phyloP scores from a whole-genome alignment of 2,113 vertebrate genomes.

The Romanogobio albipinnatus region DNA sequence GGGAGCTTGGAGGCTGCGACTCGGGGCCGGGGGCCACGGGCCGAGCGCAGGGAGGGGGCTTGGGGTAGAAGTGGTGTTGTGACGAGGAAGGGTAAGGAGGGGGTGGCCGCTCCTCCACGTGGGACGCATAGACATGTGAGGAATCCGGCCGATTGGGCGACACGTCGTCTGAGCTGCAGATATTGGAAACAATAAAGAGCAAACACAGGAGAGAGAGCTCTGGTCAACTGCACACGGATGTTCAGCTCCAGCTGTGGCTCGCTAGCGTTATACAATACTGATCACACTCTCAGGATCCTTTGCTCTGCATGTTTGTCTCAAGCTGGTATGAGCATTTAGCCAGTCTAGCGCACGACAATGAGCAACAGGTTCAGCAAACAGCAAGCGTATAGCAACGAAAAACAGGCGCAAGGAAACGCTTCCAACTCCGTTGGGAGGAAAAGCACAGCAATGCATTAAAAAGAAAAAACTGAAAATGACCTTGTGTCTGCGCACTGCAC shows the following conservation, averaged over 20 bases:
- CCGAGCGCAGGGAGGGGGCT: conserved; percentile 75
- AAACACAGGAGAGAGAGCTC: conserved; percentile 73
- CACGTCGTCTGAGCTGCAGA: conserved; percentile 84
- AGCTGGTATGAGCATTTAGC: conserved; percentile 47
- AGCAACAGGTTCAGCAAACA: conserved; percentile 67
- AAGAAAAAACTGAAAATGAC: conserved; percentile 62
- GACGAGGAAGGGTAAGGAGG: conserved; percentile 75
- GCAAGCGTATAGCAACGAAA: conserved; percentile 63
- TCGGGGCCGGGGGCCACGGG: conserved; percentile 78
- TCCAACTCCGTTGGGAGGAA: conserved; percentile 67
- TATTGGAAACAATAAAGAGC: conserved; percentile 75
- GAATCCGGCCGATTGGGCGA: conserved; percentile 83
- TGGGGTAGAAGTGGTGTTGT: conserved; percentile 74
- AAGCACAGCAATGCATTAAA: conserved; percentile 58
- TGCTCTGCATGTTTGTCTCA: conserved; percentile 43
- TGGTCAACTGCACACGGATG: conserved; percentile 73
- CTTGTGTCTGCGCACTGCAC: conserved; percentile 79
- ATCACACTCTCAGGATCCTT: conserved; percentile 50
- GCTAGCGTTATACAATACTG: conserved; percentile 29
- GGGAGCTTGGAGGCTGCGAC: conserved; percentile 75
- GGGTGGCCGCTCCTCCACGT: conserved; percentile 77
- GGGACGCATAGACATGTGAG: conserved; percentile 77
- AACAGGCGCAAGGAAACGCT: conserved; percentile 58
- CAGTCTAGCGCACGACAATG: conserved; percentile 56
- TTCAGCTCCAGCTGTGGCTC: conserved; percentile 46